Evolutionary conservation across 2,113 vertebrate species (phyloP).

Genomic region (Mungos mungo): DNA sequence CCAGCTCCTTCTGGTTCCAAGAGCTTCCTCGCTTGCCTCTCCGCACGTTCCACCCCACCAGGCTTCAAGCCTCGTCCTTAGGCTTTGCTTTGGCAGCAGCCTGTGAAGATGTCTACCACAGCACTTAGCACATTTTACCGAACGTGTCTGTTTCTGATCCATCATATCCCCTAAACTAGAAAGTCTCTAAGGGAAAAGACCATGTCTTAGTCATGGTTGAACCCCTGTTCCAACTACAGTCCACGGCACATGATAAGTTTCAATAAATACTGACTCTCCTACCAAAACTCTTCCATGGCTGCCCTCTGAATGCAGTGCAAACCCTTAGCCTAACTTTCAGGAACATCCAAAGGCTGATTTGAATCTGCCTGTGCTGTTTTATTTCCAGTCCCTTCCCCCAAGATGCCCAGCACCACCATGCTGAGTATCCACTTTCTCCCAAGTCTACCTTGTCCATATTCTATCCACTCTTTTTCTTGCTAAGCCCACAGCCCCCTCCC

Average conservation of each 20-base stretch:
- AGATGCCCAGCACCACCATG: accelerated
- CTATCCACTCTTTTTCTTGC: neutral
- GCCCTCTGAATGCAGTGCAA: neutral
- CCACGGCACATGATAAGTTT: neutral
- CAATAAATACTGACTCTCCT: neutral
- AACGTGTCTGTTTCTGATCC: neutral
- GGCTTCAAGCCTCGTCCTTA: neutral
- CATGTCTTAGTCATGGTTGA: neutral
- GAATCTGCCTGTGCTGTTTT: neutral
- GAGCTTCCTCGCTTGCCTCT: neutral
- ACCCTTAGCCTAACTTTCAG: neutral
- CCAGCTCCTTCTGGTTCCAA: too few species aligned
- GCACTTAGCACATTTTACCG: neutral
- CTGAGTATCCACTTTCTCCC: neutral
- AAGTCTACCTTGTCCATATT: neutral
- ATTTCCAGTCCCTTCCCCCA: accelerated
- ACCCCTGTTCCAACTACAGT: neutral
- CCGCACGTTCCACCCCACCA: neutral
- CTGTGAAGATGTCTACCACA: neutral
- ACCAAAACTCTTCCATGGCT: neutral
- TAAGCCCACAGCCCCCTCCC: neutral
- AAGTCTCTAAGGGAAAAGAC: neutral
- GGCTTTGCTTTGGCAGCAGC: accelerated
- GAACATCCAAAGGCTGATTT: neutral
- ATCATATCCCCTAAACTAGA: neutral